phyloP scores from a whole-genome alignment of 2,113 vertebrate genomes.

The Hemiprocne comata region DNA sequence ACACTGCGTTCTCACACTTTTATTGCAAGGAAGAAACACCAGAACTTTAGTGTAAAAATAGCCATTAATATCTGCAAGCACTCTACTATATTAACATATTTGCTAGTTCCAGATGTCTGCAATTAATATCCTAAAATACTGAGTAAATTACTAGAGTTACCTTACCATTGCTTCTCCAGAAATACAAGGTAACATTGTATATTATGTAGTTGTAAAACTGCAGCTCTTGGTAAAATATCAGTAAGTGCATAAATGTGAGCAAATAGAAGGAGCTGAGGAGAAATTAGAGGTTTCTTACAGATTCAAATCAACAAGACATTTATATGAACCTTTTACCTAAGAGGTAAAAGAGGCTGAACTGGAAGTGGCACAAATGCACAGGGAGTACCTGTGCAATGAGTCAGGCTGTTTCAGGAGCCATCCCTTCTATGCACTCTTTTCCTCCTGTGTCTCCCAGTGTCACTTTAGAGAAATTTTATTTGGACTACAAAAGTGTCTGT shows the following conservation, averaged over 20 bases:
- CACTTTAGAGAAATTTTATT: not conserved
- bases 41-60: not conserved
- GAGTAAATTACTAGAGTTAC: not conserved
- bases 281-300: not conserved
- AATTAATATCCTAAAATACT: not conserved
- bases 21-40: not conserved
- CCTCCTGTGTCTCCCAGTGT: not conserved
- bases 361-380: not conserved
- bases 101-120: not conserved
- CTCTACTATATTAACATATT: not conserved
- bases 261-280: not conserved
- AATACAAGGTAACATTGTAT: not conserved
- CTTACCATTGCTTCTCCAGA: not conserved
- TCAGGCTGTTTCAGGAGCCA: not conserved
- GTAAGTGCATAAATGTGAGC: not conserved
- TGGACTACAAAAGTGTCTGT: not conserved
- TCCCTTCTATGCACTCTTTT: not conserved
- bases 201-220: not conserved
- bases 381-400: not conserved
- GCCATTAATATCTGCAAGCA: not conserved
- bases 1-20: not conserved
- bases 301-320: not conserved
- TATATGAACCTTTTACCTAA: not conserved
- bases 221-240: not conserved
- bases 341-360: not conserved